phyloP scores from a whole-genome alignment of 2,888 invertebrate species.

The Toxonevra muliebris region DNA sequence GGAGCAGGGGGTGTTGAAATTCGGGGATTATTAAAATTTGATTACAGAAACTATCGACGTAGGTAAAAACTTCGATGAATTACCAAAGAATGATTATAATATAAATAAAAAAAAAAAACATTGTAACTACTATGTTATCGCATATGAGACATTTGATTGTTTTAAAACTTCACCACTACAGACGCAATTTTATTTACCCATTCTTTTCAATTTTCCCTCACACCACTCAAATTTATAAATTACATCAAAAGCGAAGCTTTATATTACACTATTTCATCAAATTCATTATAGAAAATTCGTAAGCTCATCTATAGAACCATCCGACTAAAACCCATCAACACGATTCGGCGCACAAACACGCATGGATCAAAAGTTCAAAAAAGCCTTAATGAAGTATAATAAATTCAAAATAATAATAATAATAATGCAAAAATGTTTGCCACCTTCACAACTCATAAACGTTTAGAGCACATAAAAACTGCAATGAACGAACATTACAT shows the following conservation, averaged over 20 bases:
- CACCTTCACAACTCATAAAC: constrained; percentile 23
- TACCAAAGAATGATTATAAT: too few relatives aligned
- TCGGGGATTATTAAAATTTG: too few relatives aligned
- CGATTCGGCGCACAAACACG: constrained; percentile 6
- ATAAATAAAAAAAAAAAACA: too few relatives aligned
- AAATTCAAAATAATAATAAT: constrained; percentile 17
- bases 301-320: constrained; percentile 18
- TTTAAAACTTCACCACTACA: too few relatives aligned
- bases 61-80: too few relatives aligned
- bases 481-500: too few relatives aligned
- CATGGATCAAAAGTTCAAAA: constrained; percentile 17
- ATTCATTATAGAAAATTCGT: constrained; percentile 22
- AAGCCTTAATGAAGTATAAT: neutral
- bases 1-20: too few relatives aligned
- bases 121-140: too few relatives aligned
- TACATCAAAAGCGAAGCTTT: neutral
- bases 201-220: neutral
- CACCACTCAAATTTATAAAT: neutral
- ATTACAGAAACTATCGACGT: too few relatives aligned
- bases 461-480: neutral
- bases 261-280: neutral
- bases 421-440: constrained; percentile 14
- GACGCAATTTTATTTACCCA: too few relatives aligned
- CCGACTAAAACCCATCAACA: neutral
- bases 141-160: too few relatives aligned